Conservation (phyloP, 2,797 vertebrate genomes). For the Oreortyx pictus region DNA sequence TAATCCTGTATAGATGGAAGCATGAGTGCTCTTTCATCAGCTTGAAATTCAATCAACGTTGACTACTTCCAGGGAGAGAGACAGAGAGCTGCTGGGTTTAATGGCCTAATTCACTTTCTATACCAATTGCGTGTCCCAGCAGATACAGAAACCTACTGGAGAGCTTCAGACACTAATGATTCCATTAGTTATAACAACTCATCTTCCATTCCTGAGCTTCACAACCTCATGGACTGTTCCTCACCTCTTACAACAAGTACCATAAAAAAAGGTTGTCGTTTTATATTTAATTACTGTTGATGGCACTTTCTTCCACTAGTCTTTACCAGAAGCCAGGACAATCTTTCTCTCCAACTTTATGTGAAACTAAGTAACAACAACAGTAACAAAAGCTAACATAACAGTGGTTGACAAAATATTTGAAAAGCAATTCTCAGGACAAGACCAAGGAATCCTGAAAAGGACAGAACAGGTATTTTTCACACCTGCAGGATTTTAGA, state of each 20-base stretch:
- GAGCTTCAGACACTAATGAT: background rate
- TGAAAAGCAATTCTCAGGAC: background rate
- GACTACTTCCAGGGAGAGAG: background rate
- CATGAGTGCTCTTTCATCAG: background rate
- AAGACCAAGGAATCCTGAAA: background rate
- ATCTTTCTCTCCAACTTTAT: background rate
- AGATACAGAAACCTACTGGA: background rate
- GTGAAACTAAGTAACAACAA: background rate
- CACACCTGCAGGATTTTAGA: background rate
- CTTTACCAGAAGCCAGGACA: background rate
- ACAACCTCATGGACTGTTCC: accelerated
- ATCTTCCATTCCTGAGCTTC: background rate
- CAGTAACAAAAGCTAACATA: background rate
- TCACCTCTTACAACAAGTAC: background rate
- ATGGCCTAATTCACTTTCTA: background rate
- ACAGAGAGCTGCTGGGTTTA: background rate
- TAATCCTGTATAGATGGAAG: background rate
- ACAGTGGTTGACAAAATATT: background rate
- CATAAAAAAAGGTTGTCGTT: no score
- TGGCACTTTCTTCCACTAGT: background rate
- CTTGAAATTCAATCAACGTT: conserved; percentile 3
- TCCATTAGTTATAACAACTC: background rate
- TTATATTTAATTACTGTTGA: background rate
- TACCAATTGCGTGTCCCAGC: background rate
- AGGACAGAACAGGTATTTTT: background rate